Evolutionary conservation across 2,888 invertebrate species (phyloP), one percentile per base, ranked within the genome.

Genomic region (Hirtodrosophila duncani): DNA sequence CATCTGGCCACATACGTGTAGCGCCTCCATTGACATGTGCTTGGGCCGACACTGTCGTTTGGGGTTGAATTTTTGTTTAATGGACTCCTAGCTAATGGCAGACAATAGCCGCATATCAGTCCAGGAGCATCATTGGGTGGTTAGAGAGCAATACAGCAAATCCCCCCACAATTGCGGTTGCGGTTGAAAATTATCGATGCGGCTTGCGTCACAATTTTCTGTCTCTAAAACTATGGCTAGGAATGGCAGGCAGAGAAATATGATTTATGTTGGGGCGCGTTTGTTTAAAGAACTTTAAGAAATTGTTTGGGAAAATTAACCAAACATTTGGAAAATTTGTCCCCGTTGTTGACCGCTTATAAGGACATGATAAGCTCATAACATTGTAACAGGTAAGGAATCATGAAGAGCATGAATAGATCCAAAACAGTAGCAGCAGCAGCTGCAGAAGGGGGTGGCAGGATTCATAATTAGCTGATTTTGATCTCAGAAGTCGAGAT

Each of bases 51-150:
- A n/a, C 18, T 20, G 26, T 26, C 20, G 26, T 17, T 27, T 39
- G 46, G 14, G 38, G 45, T 50, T 79, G 74, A 57, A 77, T 80
- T 71, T 71, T 80, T 72, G 57, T 50, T 58, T 78, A 71, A 81
- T 71, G 71, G 74, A 58, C 55, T 21, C 31, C 65, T 56, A 68
- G 58, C 79, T 72, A 58, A 67, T 75, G 75, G 57, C 58, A 64
- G 50, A 18, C 52, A 39, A 42, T 53, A 57, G 50, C 57, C 50
- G 61, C 60, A 51, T 63, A 46, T 64, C 46, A 44, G 9, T 44
- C 38, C 6, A 33, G 14, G 11, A 8, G 37, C 5, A 5, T n/a
- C 26, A 10, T 26, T 14, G 27, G 33, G 11, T 24, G 48, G 34
- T 17, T n/a, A 5, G 10, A 10, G 9, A 4, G 23, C 7, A 24